These are phyloP conservation scores for Drosophila gaucha DNA, from an alignment of 2,888 invertebrate genomes.

Conservation along the genomic window DNA sequence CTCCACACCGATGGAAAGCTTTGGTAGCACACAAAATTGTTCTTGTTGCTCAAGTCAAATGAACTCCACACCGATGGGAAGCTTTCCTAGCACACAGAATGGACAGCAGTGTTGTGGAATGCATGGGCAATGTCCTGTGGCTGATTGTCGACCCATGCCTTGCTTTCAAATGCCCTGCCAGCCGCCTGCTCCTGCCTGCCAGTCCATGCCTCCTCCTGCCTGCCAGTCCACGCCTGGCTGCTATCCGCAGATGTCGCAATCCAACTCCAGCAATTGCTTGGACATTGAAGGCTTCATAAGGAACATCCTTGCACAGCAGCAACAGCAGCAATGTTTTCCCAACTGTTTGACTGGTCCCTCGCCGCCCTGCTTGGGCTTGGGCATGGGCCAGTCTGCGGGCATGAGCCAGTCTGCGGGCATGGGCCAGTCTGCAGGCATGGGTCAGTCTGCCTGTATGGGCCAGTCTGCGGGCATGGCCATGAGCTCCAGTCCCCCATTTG, in stretches of 20 bases:
- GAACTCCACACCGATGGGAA: neutral
- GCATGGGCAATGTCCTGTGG: neutral
- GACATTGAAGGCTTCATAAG: slow-evolving; percentile 29
- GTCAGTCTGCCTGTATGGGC: too few relatives aligned
- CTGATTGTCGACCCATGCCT: neutral
- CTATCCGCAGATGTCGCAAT: neutral
- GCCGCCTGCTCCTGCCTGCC: neutral
- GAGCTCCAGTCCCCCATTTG: neutral
- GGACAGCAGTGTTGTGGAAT: neutral
- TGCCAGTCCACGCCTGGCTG: neutral
- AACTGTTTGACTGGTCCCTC: slow-evolving; percentile 11
- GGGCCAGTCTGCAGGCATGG: too few relatives aligned
- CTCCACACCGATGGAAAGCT: neutral
- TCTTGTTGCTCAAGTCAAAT: neutral
- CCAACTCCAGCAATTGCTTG: slow-evolving; percentile 16
- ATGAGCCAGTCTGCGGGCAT: too few relatives aligned
- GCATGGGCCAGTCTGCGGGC: too few relatives aligned
- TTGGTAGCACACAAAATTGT: neutral
- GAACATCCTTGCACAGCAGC: neutral
- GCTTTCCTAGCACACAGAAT: neutral
- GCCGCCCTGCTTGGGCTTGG: slow-evolving; percentile 6
- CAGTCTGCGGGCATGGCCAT: neutral
- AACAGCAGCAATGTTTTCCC: neutral
- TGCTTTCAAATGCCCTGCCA: neutral
- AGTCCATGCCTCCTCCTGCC: too few relatives aligned